Conservation (phyloP, 2,797 vertebrate species). For the Atherinosoma microstoma region DNA sequence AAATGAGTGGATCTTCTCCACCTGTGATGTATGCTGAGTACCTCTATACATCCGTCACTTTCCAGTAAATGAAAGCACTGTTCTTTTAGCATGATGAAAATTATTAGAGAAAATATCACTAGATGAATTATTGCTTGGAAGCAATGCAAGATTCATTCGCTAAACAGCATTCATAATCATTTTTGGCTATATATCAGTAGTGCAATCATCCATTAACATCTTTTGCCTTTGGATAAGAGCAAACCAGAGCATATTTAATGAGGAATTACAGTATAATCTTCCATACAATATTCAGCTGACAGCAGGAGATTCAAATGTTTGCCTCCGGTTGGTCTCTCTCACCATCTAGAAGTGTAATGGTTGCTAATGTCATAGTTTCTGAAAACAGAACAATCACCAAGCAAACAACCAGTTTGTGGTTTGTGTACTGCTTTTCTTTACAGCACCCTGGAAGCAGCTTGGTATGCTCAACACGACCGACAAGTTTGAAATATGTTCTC, state of each 20-base stretch:
- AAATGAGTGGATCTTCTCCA: conserved; percentile 67
- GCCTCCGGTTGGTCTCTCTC: conserved; percentile 29
- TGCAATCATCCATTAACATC: conserved; percentile 63
- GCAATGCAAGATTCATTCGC: conserved; percentile 57
- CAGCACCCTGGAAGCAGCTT: background rate
- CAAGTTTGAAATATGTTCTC: background rate
- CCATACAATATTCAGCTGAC: conserved; percentile 43
- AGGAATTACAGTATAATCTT: conserved; percentile 47
- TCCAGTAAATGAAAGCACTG: conserved; percentile 56
- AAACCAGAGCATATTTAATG: conserved; percentile 62
- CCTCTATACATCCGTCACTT: conserved; percentile 62
- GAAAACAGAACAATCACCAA: conserved; percentile 30
- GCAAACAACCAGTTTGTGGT: conserved; percentile 6
- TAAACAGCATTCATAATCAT: conserved; percentile 61
- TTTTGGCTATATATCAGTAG: conserved; percentile 61
- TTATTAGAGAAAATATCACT: conserved; percentile 40
- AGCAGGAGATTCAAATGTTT: conserved; percentile 43
- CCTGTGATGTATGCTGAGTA: conserved; percentile 39
- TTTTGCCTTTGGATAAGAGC: conserved; percentile 66
- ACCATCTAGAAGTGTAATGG: conserved; percentile 36
- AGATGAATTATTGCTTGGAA: conserved; percentile 56
- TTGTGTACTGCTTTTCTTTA: conserved; percentile 9
- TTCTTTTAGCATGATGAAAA: conserved; percentile 49
- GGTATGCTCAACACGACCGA: background rate
- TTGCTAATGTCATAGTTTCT: conserved; percentile 33